Evolutionary conservation across 1,140 invertebrate species (phyloP), one percentile per base, ranked within the genome.

Genomic region (Drosophila nasuta): DNA sequence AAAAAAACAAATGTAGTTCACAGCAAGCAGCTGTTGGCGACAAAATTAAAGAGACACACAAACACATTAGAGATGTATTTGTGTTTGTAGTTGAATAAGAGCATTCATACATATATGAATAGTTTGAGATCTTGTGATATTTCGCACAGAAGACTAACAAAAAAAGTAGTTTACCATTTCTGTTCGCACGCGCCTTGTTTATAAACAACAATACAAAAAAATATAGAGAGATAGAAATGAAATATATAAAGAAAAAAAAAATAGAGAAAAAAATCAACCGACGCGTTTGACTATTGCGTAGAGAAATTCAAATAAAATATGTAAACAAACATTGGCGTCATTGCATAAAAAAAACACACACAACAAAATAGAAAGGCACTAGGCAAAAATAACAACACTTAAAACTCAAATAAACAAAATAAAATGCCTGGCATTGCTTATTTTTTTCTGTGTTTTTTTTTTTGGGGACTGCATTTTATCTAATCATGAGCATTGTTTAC

Each of bases 321-420:
- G 80, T 87, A 87, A 87, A 87, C 82, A 74, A 87, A 80, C 38
- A 71, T 83, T 87, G 83, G 79, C 82, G 82, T 87, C 80, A 87
- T 75, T 75, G 66, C 83, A 66, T 75, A 75, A 82, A 77, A 68
- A 64, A 70, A 35, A 60, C 48, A 7, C 60, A 68, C 60, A 60
- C 52, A 72, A 54, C 45, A 62, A 75, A 63, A 65, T 63, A 51
- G 59, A 57, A 68, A 57, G 38, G 49, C 17, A 70, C 41, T 58
- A 38, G 63, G 51, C 63, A 54, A 64, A 59, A 46, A 30, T 64
- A 58, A 46, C 65, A 72, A 77, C 82, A 86, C 82, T 87, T 72
- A 76, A 78, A 86, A 86, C 63, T 70, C 33, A 79, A 82, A 79
- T 76, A 82, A 86, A 87, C 79, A 75, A 75, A 41, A 33, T 43